phyloP scores from a whole-genome alignment of 2,888 invertebrate genomes.

The Polylopha cassiicola region DNA sequence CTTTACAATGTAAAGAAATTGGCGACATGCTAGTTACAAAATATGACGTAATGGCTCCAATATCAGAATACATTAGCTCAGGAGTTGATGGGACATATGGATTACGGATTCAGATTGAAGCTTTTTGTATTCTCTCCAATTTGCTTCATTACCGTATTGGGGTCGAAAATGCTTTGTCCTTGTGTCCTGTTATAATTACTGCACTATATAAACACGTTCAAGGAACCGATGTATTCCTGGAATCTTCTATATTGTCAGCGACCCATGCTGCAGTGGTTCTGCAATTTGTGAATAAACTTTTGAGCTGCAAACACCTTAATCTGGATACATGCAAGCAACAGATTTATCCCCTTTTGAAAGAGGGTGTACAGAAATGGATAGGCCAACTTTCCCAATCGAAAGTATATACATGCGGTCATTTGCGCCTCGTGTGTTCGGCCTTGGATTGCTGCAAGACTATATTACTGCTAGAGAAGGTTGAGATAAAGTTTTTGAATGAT shows the following conservation, averaged over 20 bases:
- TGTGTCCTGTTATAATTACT: conserved; percentile 76
- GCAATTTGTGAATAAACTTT: conserved; percentile 57
- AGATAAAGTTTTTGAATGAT: conserved; percentile 48
- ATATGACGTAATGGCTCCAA: conserved; percentile 72
- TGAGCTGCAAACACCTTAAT: conserved; percentile 38
- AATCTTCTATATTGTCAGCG: conserved; percentile 69
- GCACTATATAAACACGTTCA: conserved; percentile 78
- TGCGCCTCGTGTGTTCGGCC: conserved; percentile 53
- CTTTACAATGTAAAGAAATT: conserved; percentile 77
- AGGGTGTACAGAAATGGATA: conserved; percentile 70
- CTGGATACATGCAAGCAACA: conserved; percentile 48
- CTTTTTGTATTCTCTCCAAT: conserved; percentile 76
- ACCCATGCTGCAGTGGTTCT: conserved; percentile 77
- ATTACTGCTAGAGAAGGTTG: conserved; percentile 43
- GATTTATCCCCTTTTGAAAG: conserved; percentile 56
- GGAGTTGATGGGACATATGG: conserved; percentile 69
- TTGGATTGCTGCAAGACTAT: conserved; percentile 59
- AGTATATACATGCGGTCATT: conserved; percentile 64
- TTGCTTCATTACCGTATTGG: conserved; percentile 73
- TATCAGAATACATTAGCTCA: conserved; percentile 76
- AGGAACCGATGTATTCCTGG: conserved; percentile 68
- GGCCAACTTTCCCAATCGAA: conserved; percentile 56
- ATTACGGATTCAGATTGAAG: conserved; percentile 80
- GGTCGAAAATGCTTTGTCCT: conserved; percentile 56
- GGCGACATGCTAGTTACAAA: conserved; percentile 72